Percentiles rank a stretch among this genome's conserved stretches.
phyloP scores from a whole-genome alignment of 2,797 vertebrate species.

The Acridotheres tristis region DNA sequence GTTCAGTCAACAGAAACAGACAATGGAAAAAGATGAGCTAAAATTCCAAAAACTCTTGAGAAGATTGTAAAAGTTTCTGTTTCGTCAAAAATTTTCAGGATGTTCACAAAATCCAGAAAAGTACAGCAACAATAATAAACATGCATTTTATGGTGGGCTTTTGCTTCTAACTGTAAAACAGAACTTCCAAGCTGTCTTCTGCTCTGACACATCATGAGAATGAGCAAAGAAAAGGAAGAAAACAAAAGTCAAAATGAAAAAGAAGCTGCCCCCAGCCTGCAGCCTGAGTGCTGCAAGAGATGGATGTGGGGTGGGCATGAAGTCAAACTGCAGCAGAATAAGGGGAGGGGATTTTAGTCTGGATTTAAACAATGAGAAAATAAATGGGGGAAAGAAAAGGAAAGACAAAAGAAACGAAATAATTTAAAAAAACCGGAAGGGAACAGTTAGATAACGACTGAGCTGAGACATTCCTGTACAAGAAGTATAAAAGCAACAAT shows the following conservation, averaged over 20 bases:
- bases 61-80: not conserved
- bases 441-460: not conserved
- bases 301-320: not conserved
- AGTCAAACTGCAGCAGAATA: conserved; percentile 8
- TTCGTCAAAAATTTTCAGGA: not conserved
- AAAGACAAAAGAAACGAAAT: rapidly evolving
- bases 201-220: not conserved
- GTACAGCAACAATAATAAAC: not conserved
- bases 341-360: not conserved
- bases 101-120: not conserved
- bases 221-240: not conserved
- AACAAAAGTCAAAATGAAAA: conserved; percentile 17
- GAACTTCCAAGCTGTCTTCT: not conserved
- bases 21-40: not conserved
- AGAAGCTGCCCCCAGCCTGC: not conserved
- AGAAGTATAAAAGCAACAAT: not conserved
- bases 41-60: not conserved
- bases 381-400: not conserved
- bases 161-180: conserved; percentile 1
- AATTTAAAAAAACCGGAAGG: not conserved
- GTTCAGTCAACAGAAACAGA: not conserved
- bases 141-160: not conserved
- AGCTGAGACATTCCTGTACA: not conserved
- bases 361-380: not conserved
- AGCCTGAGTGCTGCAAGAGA: not conserved